Conservation (phyloP, 2,797 vertebrate genomes). For the Gephyroberyx darwinii region DNA sequence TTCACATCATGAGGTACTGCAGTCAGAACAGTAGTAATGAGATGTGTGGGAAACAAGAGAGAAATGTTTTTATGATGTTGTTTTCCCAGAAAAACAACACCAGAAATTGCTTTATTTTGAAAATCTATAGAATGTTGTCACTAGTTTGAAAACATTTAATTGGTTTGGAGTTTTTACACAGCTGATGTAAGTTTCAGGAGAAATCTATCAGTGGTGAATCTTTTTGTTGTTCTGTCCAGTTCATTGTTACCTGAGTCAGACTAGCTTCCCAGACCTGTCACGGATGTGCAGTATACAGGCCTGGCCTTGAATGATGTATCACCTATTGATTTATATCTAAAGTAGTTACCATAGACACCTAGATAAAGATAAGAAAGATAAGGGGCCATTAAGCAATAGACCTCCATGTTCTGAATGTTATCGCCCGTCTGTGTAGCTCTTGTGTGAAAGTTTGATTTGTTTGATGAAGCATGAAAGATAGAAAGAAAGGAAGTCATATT, state of each 20-base stretch:
- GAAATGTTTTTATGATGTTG: not conserved
- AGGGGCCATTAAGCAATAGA: slow-evolving; percentile 21
- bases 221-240: slow-evolving; percentile 15
- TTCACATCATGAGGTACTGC: not conserved
- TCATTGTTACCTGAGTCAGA: slow-evolving; percentile 17
- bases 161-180: not conserved
- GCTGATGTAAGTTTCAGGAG: too few species aligned
- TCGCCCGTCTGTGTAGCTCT: slow-evolving; percentile 4
- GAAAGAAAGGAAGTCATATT: not conserved
- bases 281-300: not conserved
- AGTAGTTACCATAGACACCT: not conserved
- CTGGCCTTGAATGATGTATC: slow-evolving; percentile 14
- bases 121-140: too few species aligned
- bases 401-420: slow-evolving; percentile 22
- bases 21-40: slow-evolving; percentile 15
- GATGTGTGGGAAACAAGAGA: not conserved
- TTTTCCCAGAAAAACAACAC: not conserved
- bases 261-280: slow-evolving; percentile 39
- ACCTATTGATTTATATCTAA: slow-evolving; percentile 13
- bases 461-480: slow-evolving; percentile 21
- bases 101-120: not conserved
- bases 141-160: too few species aligned
- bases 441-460: slow-evolving; percentile 30
- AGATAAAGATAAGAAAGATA: slow-evolving; percentile 36
- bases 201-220: not conserved